Conservation (phyloP, 2,797 vertebrate genomes). For the Malacoctenus gilli region DNA sequence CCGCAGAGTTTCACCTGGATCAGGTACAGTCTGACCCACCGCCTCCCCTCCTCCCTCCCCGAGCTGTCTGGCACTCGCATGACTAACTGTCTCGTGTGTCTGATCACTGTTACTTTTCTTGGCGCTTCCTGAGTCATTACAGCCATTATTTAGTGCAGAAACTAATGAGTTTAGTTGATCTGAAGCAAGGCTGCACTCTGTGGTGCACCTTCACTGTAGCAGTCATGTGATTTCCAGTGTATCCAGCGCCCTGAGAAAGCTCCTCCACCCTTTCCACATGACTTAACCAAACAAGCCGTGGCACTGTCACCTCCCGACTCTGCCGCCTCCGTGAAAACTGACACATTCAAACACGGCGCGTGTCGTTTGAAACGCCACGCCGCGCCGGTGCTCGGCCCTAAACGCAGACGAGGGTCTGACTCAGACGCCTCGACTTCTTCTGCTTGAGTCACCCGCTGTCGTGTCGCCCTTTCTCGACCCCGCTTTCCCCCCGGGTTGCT, state of each 20-base stretch:
- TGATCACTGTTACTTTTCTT: slow-evolving; percentile 32
- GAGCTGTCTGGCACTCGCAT: slow-evolving; percentile 37
- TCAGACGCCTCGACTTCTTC: slow-evolving; percentile 16
- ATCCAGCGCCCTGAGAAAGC: not conserved
- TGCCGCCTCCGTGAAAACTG: slow-evolving; percentile 19
- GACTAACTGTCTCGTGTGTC: slow-evolving; percentile 63
- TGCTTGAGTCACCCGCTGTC: slow-evolving; percentile 30
- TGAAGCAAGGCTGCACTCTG: slow-evolving; percentile 1
- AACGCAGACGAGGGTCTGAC: slow-evolving; percentile 21
- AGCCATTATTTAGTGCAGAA: slow-evolving; percentile 10
- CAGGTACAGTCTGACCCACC: slow-evolving; percentile 77
- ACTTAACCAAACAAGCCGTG: slow-evolving; percentile 36
- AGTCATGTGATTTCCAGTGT: too few species aligned
- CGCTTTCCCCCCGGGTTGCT: slow-evolving; percentile 5
- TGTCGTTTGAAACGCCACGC: not conserved
- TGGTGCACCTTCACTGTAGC: too few species aligned
- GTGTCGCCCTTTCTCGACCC: too few species aligned
- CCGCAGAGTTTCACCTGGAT: slow-evolving; percentile 87
- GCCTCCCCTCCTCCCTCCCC: slow-evolving; percentile 9
- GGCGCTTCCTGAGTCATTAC: not conserved
- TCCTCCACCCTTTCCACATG: slow-evolving; percentile 30
- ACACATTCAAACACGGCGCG: slow-evolving; percentile 5
- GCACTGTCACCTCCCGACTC: slow-evolving; percentile 24
- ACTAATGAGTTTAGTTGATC: slow-evolving; percentile 8
- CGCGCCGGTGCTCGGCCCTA: not conserved